phyloP scores from a whole-genome alignment of 2,797 vertebrate genomes.

The Scarus forsteni region DNA sequence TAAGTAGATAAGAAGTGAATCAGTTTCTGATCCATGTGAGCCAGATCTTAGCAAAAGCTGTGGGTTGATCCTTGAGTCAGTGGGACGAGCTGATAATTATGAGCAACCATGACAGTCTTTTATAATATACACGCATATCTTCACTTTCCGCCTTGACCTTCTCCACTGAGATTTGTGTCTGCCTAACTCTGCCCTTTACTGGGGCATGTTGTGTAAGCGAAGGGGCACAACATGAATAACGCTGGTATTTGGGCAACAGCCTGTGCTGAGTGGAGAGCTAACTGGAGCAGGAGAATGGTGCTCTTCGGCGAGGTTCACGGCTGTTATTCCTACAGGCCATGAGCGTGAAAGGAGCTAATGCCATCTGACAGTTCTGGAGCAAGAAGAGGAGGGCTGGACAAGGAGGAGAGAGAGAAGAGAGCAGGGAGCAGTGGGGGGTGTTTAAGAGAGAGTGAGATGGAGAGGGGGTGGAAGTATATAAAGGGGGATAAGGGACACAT shows the following conservation, averaged over 20 bases:
- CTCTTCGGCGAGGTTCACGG: slow-evolving; percentile 91
- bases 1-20: slow-evolving; percentile 80
- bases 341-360: slow-evolving; percentile 94
- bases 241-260: slow-evolving; percentile 85
- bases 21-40: slow-evolving; percentile 73
- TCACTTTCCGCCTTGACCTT: slow-evolving; percentile 67
- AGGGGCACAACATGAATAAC: slow-evolving; percentile 76
- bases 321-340: slow-evolving; percentile 95
- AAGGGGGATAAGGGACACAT: slow-evolving; percentile 75
- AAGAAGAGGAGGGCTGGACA: slow-evolving; percentile 90
- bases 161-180: slow-evolving; percentile 57
- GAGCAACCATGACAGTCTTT: slow-evolving; percentile 67
- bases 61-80: slow-evolving; percentile 68
- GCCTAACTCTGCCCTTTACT: slow-evolving; percentile 76
- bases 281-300: slow-evolving; percentile 98
- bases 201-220: slow-evolving; percentile 75
- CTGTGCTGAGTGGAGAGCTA: slow-evolving; percentile 88
- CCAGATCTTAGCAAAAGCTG: slow-evolving; percentile 71
- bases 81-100: slow-evolving; percentile 60
- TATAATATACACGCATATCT: slow-evolving; percentile 60
- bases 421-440: slow-evolving; percentile 62
- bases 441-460: slow-evolving; percentile 79
- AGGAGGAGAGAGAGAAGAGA: slow-evolving; percentile 67
- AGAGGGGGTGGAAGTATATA: slow-evolving; percentile 69
- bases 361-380: slow-evolving; percentile 98